Percentiles rank a stretch among this genome's conserved stretches.
Evolutionary conservation across 1,140 invertebrate genomes (phyloP).

Genomic region (Steinernema feltiae): DNA sequence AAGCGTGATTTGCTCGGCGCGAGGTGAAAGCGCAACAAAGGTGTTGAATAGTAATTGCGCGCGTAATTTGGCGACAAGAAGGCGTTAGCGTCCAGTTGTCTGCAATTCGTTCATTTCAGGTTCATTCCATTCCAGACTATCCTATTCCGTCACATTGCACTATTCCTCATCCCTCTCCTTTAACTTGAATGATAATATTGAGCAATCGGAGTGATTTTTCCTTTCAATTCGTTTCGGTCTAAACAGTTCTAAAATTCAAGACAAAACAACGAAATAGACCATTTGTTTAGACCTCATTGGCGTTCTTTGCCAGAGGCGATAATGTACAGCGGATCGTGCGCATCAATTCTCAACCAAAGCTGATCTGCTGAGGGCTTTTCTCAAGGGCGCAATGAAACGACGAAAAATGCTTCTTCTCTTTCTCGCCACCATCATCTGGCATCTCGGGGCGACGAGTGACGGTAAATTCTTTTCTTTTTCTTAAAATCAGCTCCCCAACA

Average conservation of each 20-base stretch:
- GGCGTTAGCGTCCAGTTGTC: not conserved
- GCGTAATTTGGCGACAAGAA: constrained; percentile 10
- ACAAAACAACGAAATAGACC: not conserved
- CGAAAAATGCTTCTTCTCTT: not conserved
- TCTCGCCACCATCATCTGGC: constrained; percentile 1
- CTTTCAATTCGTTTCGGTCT: not conserved
- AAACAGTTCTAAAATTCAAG: not conserved
- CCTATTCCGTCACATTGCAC: not conserved
- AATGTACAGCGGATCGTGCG: not conserved
- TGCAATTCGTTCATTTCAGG: constrained; percentile 7
- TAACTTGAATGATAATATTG: not conserved
- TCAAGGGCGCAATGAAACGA: not conserved
- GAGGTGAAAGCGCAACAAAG: not conserved
- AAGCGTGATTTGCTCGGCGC: not conserved
- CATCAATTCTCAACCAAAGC: not conserved
- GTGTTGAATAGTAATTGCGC: constrained; percentile 7
- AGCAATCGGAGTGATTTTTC: constrained; percentile 2
- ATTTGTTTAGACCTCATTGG: not conserved
- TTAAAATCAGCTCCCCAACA: not conserved
- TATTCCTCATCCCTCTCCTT: not conserved
- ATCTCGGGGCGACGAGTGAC: not conserved
- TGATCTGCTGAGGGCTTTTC: not conserved
- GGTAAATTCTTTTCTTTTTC: not conserved
- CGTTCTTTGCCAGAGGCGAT: not conserved
- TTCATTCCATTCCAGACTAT: not conserved